Evolutionary conservation across 2,113 vertebrate species (phyloP), one percentile per base, ranked within the genome.

Genomic region (Oreochromis spilurus): DNA sequence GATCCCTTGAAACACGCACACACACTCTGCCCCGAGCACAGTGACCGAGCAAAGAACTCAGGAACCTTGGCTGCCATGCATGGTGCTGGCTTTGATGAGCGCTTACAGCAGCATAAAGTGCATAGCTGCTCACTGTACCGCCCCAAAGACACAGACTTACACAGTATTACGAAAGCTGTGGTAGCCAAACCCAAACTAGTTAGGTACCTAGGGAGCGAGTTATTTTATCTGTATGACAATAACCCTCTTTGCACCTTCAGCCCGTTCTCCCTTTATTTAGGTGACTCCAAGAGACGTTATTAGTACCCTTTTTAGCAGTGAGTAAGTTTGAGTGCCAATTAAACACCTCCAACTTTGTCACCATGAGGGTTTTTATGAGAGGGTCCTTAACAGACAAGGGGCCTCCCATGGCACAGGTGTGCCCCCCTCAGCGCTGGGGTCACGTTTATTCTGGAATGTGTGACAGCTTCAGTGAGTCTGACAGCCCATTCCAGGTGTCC

Each of bases 1-100:
- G 80, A 89, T 90, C 84, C 85, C 72, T 77, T 88, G 58, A 85
- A 90, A 87, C 60, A 84, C 67, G 50, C 86, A 81, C 60, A 81
- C 60, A 62, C 24, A 72, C 29, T 24, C 53, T 86, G 52, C 60
- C 77, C 85, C 1, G 4, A 89, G 84, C 84, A 80, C 82, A 78
- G 67, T 21, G 24, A 85, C 83, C 50, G 54, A 91, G 92, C 85
- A 91, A 84, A 62, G 55, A 92, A 86, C 91, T 93, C 87, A 13
- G 88, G 90, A 92, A 87, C 83, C 83, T 85, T 26, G 43, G 78
- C 94, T 95, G 92, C 91, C 90, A 91, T 94, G 94, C 81, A 80
- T 94, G 94, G 92, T 90, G 94, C 92, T 93, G 92, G 93, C 93
- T 96, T 95, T 95, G 91, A 90, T 94, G 93, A 96, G 94, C 95